Conservation (phyloP, 2,797 vertebrate species). For the Melanotaenia nigrans region DNA sequence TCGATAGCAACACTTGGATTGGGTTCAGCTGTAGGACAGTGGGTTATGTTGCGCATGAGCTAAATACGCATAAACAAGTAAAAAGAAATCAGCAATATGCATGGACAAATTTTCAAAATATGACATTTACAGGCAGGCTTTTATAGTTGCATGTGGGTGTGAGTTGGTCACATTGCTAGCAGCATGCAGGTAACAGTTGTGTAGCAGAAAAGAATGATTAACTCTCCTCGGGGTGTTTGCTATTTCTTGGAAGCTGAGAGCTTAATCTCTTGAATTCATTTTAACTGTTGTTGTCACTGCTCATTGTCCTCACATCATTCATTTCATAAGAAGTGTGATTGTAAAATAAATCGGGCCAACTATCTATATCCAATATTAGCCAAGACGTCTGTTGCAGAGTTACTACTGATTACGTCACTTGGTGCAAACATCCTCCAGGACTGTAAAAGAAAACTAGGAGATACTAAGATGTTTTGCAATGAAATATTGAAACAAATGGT, state of each 20-base stretch:
- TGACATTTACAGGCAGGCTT: background rate
- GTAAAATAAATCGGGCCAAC: constrained; percentile 33
- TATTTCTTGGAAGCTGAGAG: constrained; percentile 49
- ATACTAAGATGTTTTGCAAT: background rate
- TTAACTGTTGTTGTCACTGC: constrained; percentile 52
- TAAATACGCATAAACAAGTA: constrained; percentile 3
- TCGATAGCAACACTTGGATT: constrained; percentile 57
- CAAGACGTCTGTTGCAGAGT: constrained; percentile 45
- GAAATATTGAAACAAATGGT: background rate
- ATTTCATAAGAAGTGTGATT: constrained; percentile 23
- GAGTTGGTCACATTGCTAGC: constrained; percentile 5
- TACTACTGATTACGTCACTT: constrained; percentile 40
- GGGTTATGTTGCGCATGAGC: constrained; percentile 44
- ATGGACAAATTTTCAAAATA: background rate
- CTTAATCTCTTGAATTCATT: constrained; percentile 43
- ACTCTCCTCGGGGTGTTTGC: constrained; percentile 52
- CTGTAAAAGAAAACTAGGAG: constrained; percentile 12
- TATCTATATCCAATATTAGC: constrained; percentile 64
- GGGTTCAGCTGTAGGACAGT: constrained; percentile 71
- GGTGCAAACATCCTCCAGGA: background rate
- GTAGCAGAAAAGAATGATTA: constrained; percentile 63
- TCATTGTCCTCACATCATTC: constrained; percentile 44
- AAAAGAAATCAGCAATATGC: background rate
- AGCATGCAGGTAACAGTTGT: constrained; percentile 39
- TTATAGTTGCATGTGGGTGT: constrained; percentile 5